Evolutionary conservation across 1,140 invertebrate genomes (phyloP).

Genomic region (Gerris buenoi): DNA sequence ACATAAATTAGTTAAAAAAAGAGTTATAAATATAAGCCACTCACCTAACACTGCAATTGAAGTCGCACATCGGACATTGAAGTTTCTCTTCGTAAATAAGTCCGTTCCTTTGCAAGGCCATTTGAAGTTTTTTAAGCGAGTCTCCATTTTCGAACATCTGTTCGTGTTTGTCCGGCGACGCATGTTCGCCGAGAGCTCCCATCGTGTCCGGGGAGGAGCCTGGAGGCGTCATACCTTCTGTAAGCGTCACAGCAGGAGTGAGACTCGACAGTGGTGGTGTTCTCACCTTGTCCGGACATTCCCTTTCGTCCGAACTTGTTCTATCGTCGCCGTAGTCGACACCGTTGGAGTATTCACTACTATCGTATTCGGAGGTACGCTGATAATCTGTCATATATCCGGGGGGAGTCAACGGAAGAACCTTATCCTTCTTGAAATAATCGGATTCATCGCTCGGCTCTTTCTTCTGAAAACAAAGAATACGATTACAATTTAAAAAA

Average conservation of each 20-base stretch:
- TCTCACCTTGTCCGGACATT: neutral
- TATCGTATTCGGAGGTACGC: neutral
- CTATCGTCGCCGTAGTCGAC: neutral
- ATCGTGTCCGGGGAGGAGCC: neutral
- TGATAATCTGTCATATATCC: neutral
- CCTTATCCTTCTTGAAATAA: neutral
- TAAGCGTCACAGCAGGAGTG: conserved; percentile 1
- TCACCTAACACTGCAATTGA: conserved; percentile 16
- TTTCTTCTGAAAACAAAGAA: conserved; percentile 7
- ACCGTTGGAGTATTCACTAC: neutral
- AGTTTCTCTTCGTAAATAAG: conserved; percentile 18
- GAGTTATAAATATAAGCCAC: too few species aligned
- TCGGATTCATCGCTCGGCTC: conserved; percentile 11
- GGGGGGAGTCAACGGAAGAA: conserved; percentile 8
- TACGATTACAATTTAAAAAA: neutral
- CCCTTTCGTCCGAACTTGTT: neutral
- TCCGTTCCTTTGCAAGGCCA: conserved; percentile 18
- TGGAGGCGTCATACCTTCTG: conserved; percentile 2
- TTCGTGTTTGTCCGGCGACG: conserved; percentile 9
- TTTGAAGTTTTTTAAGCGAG: conserved; percentile 17
- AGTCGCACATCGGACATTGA: conserved; percentile 19
- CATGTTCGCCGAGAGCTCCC: conserved; percentile 2
- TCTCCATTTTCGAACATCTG: conserved; percentile 13
- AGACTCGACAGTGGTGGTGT: neutral
- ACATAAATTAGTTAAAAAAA: too few species aligned